Evolutionary conservation across 2,888 invertebrate species (phyloP), one percentile per base, ranked within the genome.

Genomic region (Mayetiola destructor): DNA sequence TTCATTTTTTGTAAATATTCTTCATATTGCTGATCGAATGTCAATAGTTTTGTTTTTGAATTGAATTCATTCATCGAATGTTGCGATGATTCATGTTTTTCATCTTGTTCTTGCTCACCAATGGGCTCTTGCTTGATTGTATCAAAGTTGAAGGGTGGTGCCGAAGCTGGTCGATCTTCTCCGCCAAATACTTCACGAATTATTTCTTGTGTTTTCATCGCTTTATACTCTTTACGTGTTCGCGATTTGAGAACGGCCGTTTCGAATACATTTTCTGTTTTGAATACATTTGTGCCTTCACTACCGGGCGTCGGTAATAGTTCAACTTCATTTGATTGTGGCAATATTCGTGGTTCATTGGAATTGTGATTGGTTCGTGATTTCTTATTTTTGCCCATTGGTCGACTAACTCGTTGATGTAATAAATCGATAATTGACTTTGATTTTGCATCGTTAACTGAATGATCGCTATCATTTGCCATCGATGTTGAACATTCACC

Each of bases 111-210:
- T 20, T 30, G 53, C n/a, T 23, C n/a, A 27, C 27, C 27, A 16
- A 16, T 23, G 48, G 27, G 14, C 29, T 48, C 27, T 27, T 48
- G 48, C 16, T 48, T 23, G 2, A 48, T n/a, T n/a, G 16, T 23
- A 3, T 53, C 53, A 32, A 32, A 53, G 20, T 53, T 53, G 12
- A 68, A 67, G 0, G 88, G 88, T 0, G 88, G 88, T 0, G 88
- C 88, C 0, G 88, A 88, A 0, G 88, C 87, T 0, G 89, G 87
- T 40, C 88, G 75, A 64, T 88, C 88, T 60, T 67, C 68, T 3
- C 68, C 70, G 1, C 88, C 88, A 68, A 89, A 88, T 2, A 88
- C 86, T 72, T 88, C 87, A 62, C 85, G 81, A 42, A 88, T 87
- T 3, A 85, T 84, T 40, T 85, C 85, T 64, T 84, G 76, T 65